Base-by-base conservation (phyloP, 2,888 invertebrate genomes). In the Harpagoxenus sublaevis region DNA sequence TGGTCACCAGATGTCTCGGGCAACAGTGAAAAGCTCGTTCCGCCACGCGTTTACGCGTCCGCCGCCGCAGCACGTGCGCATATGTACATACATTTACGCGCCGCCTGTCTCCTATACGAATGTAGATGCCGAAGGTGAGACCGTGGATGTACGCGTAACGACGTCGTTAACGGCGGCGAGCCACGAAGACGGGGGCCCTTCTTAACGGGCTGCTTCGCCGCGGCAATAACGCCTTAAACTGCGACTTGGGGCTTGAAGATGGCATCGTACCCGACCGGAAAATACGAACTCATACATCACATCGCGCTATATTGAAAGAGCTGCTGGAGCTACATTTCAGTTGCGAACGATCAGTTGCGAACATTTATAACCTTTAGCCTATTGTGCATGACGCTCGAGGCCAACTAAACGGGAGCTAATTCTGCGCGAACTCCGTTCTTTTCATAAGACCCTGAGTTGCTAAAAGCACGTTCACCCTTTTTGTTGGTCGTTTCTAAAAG, bases 121-220 rank as follows among this genome's bases (percentile, higher is more conserved):
- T 83, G 88, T 82, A 74, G 84, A 90, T 84, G 79, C 86, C 28
- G 55, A 78, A 74, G 84, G 85, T 83, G 83, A 81, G 73, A 85
- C 88, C 86, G 85, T 75, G 73, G 70, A 31, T 73, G 71, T 53
- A 23, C 70, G 83, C 84, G 88, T 91, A 91, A 92, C 90, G 91
- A 91, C 88, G 91, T 92, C 92, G 92, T 92, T 92, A 92, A 92
- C 90, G 87, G 84, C 83, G 89, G 85, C 82, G 87, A 89, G 87
- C 87, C 89, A 68, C 90, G 83, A 84, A 89, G 87, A 84, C 87
- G 85, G 78, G 31, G 31, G 81, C 84, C 68, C 81, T 86, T 90
- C 86, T 90, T 90, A 87, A 87, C 87, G 77, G 71, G 73, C 74
- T 66, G 28, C 65, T 53, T 74, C 60, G 66, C 55, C 48, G 45